Evolutionary conservation across 2,888 invertebrate species (phyloP), one percentile per base, ranked within the genome.

Genomic region (Tridacna crocea): DNA sequence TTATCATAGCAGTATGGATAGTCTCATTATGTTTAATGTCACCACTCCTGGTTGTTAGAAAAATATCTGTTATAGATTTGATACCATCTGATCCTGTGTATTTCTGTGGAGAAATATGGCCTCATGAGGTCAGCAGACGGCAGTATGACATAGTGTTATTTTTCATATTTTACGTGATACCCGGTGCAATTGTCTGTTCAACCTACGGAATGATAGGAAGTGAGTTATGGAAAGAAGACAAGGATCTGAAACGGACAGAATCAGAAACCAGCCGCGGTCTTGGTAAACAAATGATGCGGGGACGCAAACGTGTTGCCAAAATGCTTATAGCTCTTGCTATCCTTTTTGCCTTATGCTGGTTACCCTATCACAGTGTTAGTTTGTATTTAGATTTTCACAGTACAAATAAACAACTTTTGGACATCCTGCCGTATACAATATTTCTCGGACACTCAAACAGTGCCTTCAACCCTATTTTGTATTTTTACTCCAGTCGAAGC

Each of bases 321-420:
- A 97, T 97, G 87, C 95, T 97, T 24, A 95, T 97, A 0, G 95
- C 97, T 0, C 95, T 97, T 19, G 97, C 97, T 0, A 95, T 97
- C 1, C 95, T 97, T 27, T 97, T 97, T 91, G 97, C 97, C 0
- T 93, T 96, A 8, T 97, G 97, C 94, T 97, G 97, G 97, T 95
- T 97, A 66, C 97, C 97, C 0, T 97, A 97, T 95, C 96, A 97
- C 94, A 96, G 96, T 70, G 94, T 96, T 36, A 96, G 96, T 90
- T 95, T 97, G 22, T 94, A 97, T 74, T 94, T 96, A 11, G 97
- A 97, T 91, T 95, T 96, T 72, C 88, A 90, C 74, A 88, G 88
- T 15, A 76, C 87, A 2, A 84, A 90, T 12, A 81, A 82, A 10
- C 78, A 75, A 12, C 90, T 94, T 58, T 95, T 95, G 0, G 94